Percentiles rank a stretch among this genome's conserved stretches.
These are phyloP conservation scores for Aphelenchoides fujianensis DNA, from an alignment of 1,140 invertebrate genomes.

Conservation along the genomic window DNA sequence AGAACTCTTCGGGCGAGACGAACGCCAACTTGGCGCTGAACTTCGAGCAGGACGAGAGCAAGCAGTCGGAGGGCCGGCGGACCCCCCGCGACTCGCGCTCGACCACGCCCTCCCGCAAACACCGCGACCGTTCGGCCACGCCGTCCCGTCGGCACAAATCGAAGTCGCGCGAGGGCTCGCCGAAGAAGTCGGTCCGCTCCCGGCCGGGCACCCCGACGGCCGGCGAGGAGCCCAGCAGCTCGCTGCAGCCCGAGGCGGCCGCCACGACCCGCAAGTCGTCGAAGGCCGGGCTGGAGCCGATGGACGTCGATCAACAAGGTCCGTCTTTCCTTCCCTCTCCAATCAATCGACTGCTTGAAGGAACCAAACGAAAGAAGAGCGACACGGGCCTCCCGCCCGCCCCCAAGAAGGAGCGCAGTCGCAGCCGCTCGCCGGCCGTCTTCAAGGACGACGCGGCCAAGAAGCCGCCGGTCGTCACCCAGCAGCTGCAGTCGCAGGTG, in stretches of 20 bases:
- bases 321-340: not conserved
- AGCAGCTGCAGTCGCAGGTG: constrained; percentile 56
- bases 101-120: constrained; percentile 49
- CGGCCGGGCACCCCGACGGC: constrained; percentile 57
- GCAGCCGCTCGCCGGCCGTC: constrained; percentile 42
- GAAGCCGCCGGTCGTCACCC: constrained; percentile 48
- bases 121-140: constrained; percentile 44
- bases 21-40: constrained; percentile 93
- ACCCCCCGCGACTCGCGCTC: constrained; percentile 40
- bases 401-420: constrained; percentile 46
- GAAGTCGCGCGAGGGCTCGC: constrained; percentile 61
- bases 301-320: constrained; percentile 18
- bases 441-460: constrained; percentile 34
- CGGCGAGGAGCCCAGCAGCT: constrained; percentile 32
- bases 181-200: constrained; percentile 52
- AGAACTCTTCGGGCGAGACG: constrained; percentile 84
- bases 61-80: constrained; percentile 31
- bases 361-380: constrained; percentile 24
- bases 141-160: constrained; percentile 46
- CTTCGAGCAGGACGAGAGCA: constrained; percentile 78
- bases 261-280: constrained; percentile 21
- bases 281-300: not conserved
- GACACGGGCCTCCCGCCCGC: constrained; percentile 44
- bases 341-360: constrained; percentile 13
- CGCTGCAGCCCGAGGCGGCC: constrained; percentile 34